Base-by-base conservation (phyloP, 2,888 invertebrate species). In the Luffia ferchaultella region DNA sequence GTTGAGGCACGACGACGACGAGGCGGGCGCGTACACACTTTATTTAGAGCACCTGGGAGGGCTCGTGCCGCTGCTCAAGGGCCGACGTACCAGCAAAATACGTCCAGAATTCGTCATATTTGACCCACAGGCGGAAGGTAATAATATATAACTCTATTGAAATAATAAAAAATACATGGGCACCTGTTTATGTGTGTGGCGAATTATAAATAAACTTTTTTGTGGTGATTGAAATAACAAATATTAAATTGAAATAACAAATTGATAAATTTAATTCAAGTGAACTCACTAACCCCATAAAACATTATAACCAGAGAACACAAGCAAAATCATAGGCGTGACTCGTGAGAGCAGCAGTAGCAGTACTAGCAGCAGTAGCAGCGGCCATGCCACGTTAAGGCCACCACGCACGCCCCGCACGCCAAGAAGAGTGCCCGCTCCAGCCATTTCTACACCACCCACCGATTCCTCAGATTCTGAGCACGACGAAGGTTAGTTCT, bases 61-160 rank as follows among this genome's bases (percentile, higher is more conserved):
- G 1, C 85, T 98, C 46, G 96, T 99, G 57, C 98, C 99, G 0
- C 85, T 99, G 50, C 86, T 99, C 15, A 97, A 98, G 70, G 98
- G 98, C 18, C 93, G 97, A 62, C 85, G 98, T 54, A 97, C 96
- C 53, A 97, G 97, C 73, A 98, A 98, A 82, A 93, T 99, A 57
- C 87, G 97, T 50, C 98, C 98, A 0, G 98, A 98, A 76, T 99
- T 99, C 75, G 96, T 98, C 52, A 98, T 99, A 64, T 96, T 94
- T 69, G 96, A 96, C 76, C 96, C 96, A 1, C 94, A 96, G 76
- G 88, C 87, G 42, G 92, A 91, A 82, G 93, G 93, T 88, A 68
- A 20, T 40, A 18, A 2, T 18, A 20, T 45, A 18, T 3, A n/a
- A 45, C 2, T 18, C 5, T 45, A 45, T n/a, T n/a, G n/a, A n/a